phyloP scores from a whole-genome alignment of 2,888 invertebrate genomes.

The Aplocera efformata region DNA sequence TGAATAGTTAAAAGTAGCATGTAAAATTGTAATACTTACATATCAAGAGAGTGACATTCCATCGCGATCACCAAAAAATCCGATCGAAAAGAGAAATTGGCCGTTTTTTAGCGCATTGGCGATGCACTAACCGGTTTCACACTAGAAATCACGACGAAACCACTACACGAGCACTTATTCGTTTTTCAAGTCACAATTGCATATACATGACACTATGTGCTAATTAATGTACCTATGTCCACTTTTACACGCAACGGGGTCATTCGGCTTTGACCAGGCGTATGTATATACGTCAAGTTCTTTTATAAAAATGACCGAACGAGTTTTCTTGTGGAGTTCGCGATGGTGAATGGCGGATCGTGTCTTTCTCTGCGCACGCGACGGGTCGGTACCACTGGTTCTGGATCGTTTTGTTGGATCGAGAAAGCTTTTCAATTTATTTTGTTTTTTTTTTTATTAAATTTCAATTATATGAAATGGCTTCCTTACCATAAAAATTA shows the following conservation, averaged over 20 bases:
- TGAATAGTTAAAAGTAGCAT: no score
- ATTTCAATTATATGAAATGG: no score
- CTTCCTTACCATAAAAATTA: no score
- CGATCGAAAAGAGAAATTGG: slow-evolving; percentile 41
- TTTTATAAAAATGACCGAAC: slow-evolving; percentile 31
- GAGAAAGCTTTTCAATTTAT: slow-evolving; percentile 21
- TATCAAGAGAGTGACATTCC: slow-evolving; percentile 30
- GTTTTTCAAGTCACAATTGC: slow-evolving; percentile 4
- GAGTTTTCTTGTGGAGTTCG: slow-evolving; percentile 44
- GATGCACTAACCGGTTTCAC: slow-evolving; percentile 13
- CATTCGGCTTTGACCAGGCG: slow-evolving; percentile 1
- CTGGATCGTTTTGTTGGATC: slow-evolving; percentile 26
- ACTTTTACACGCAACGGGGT: slow-evolving; percentile 31
- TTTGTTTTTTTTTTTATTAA: slow-evolving; percentile 7
- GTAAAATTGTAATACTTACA: slow-evolving; percentile 35
- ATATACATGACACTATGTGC: slow-evolving; percentile 6
- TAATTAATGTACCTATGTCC: no score
- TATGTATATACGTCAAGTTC: slow-evolving; percentile 34
- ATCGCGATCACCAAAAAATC: slow-evolving; percentile 40
- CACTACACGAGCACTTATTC: slow-evolving; percentile 3
- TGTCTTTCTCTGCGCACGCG: slow-evolving; percentile 36
- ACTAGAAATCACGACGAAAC: slow-evolving; percentile 20
- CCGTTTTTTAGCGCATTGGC: slow-evolving; percentile 24
- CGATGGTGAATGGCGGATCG: slow-evolving; percentile 49
- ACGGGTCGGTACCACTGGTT: slow-evolving; percentile 30